These are phyloP conservation scores for Drosophila pseudoobscura DNA, from an alignment of 1,140 invertebrate genomes.

Conservation along the genomic window DNA sequence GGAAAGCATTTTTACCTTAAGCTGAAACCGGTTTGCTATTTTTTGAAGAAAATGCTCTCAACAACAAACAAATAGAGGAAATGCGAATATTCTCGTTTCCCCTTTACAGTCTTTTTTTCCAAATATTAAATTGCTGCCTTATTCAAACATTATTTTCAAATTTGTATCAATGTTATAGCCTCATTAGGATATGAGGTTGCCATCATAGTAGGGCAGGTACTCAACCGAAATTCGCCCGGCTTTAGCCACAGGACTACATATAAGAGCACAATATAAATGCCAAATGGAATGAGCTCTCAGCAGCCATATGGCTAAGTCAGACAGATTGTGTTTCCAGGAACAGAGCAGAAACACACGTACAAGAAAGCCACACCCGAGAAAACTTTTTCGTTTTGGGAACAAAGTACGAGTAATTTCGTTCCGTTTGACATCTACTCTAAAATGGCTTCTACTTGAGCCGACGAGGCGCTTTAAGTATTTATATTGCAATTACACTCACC, in stretches of 20 bases:
- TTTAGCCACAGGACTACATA: too few relatives aligned
- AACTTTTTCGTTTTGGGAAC: constrained; percentile 61
- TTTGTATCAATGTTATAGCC: too few relatives aligned
- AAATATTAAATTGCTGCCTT: too few relatives aligned
- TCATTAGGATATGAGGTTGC: too few relatives aligned
- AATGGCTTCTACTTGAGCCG: constrained; percentile 50
- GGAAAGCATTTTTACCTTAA: not conserved
- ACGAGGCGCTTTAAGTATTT: constrained; percentile 56
- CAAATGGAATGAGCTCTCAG: constrained; percentile 14
- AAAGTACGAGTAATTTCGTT: constrained; percentile 49
- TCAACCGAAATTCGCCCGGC: not conserved
- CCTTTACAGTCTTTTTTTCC: too few relatives aligned
- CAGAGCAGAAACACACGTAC: not conserved
- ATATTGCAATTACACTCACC: constrained; percentile 61
- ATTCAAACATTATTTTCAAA: too few relatives aligned
- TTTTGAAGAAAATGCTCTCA: too few relatives aligned
- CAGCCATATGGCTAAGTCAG: constrained; percentile 57
- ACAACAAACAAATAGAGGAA: too few relatives aligned
- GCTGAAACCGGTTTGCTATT: too few relatives aligned
- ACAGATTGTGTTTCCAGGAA: constrained; percentile 26
- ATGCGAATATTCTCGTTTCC: too few relatives aligned
- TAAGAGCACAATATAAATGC: constrained; percentile 37
- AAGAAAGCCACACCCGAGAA: constrained; percentile 26
- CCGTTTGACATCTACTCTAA: constrained; percentile 51
- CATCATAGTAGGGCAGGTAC: too few relatives aligned